phyloP scores from a whole-genome alignment of 1,140 invertebrate species.

The Elymnias hypermnestra region DNA sequence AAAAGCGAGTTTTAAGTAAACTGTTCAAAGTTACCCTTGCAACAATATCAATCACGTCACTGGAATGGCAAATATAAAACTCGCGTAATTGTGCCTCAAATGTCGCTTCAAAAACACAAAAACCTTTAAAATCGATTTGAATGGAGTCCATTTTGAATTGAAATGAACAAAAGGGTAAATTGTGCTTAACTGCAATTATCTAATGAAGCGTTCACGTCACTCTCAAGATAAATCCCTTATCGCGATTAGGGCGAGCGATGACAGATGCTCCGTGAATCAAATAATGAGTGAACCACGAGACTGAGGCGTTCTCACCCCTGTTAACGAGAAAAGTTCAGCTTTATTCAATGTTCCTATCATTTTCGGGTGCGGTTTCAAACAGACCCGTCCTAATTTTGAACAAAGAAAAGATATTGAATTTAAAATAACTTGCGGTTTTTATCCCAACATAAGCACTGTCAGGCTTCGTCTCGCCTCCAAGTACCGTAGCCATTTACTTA shows the following conservation, averaged over 20 bases:
- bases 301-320: slow-evolving; percentile 47
- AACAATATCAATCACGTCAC: too few relatives aligned
- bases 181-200: slow-evolving; percentile 4
- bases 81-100: too few relatives aligned
- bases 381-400: background rate
- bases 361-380: slow-evolving; percentile 25
- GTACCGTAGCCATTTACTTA: too few relatives aligned
- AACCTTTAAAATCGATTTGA: too few relatives aligned
- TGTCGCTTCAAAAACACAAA: too few relatives aligned
- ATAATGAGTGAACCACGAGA: slow-evolving; percentile 58
- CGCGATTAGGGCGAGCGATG: slow-evolving; percentile 41
- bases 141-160: too few relatives aligned
- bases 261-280: slow-evolving; percentile 58
- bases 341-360: slow-evolving; percentile 30
- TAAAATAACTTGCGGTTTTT: too few relatives aligned
- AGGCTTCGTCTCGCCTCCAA: too few relatives aligned
- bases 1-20: too few relatives aligned
- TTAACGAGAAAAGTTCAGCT: slow-evolving; percentile 61
- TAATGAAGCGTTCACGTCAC: slow-evolving; percentile 16
- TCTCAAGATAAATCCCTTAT: slow-evolving; percentile 24
- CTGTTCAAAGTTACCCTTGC: too few relatives aligned
- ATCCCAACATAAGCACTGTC: too few relatives aligned
- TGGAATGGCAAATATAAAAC: too few relatives aligned
- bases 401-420: background rate
- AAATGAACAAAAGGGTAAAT: background rate